Percentiles rank a stretch among this genome's conserved stretches.
Evolutionary conservation across 2,797 vertebrate genomes (phyloP).

Genomic region (Aphelocoma californica): DNA sequence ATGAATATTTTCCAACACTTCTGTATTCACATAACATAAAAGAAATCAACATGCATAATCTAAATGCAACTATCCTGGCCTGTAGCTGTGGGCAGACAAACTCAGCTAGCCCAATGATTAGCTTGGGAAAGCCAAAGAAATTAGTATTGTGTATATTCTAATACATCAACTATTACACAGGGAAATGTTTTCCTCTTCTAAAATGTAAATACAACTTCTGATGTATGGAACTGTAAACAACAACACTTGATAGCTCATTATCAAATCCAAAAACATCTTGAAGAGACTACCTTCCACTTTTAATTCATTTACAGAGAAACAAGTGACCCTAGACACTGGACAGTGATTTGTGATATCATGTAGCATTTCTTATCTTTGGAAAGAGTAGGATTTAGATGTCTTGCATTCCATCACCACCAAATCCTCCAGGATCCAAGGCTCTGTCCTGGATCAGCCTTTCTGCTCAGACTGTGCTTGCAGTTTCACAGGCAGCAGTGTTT

Average conservation of each 20-base stretch:
- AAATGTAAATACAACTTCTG: neutral
- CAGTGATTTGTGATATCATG: neutral
- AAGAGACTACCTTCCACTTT: neutral
- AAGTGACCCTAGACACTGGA: neutral
- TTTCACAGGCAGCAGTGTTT: neutral
- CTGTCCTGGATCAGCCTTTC: slow-evolving; percentile 5
- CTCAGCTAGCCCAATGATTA: neutral
- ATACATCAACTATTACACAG: neutral
- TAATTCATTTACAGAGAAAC: neutral
- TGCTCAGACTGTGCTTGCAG: neutral
- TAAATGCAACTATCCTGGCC: neutral
- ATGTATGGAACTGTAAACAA: neutral
- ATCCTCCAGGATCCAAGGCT: neutral
- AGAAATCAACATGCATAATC: neutral
- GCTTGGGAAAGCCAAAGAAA: neutral
- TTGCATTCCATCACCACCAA: neutral
- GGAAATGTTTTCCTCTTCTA: neutral
- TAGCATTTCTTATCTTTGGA: neutral
- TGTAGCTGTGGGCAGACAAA: neutral
- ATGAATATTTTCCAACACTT: neutral
- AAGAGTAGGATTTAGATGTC: neutral
- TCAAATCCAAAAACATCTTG: neutral
- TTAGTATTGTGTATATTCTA: neutral
- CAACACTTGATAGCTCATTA: neutral
- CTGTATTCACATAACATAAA: neutral